These are phyloP conservation scores for Drosophila diplacantha DNA, from an alignment of 2,888 invertebrate species.

Conservation along the genomic window DNA sequence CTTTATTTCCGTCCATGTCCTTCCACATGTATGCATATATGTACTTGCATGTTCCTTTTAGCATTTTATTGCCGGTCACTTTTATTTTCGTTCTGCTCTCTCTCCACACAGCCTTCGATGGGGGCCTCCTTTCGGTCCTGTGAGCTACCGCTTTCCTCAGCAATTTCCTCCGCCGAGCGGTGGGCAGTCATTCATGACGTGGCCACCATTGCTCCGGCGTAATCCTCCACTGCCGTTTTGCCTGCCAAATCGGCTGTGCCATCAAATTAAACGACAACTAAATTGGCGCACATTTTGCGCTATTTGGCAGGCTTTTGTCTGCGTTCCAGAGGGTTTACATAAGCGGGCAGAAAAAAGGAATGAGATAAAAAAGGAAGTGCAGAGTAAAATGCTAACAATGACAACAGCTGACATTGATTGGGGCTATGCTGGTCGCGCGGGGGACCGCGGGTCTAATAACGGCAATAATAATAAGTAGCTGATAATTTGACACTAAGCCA, in stretches of 20 bases:
- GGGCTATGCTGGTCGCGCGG: conserved; percentile 14
- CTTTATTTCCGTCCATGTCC: conserved; percentile 25
- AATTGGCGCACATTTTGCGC: conserved; percentile 60
- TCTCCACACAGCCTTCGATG: conserved; percentile 4
- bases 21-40: conserved; percentile 8
- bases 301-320: conserved; percentile 60
- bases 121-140: conserved; percentile 8
- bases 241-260: conserved; percentile 55
- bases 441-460: conserved; percentile 28
- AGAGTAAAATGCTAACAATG: conserved; percentile 36
- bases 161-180: conserved; percentile 24
- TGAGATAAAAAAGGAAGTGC: conserved; percentile 10
- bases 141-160: conserved; percentile 43
- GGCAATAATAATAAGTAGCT: conserved; percentile 44
- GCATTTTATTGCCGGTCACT: conserved; percentile 50
- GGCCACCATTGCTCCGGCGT: conserved; percentile 27
- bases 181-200: conserved; percentile 47
- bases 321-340: conserved; percentile 42
- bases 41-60: conserved; percentile 36
- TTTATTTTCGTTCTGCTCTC: conserved; percentile 32
- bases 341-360: conserved; percentile 21
- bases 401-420: conserved; percentile 53
- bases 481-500: conserved; percentile 48
- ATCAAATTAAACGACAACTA: conserved; percentile 63
- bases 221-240: conserved; percentile 40